Percentiles rank a stretch among this genome's conserved stretches.
These are phyloP conservation scores for Lutjanus erythropterus DNA, from an alignment of 2,113 vertebrate genomes.

Conservation along the genomic window DNA sequence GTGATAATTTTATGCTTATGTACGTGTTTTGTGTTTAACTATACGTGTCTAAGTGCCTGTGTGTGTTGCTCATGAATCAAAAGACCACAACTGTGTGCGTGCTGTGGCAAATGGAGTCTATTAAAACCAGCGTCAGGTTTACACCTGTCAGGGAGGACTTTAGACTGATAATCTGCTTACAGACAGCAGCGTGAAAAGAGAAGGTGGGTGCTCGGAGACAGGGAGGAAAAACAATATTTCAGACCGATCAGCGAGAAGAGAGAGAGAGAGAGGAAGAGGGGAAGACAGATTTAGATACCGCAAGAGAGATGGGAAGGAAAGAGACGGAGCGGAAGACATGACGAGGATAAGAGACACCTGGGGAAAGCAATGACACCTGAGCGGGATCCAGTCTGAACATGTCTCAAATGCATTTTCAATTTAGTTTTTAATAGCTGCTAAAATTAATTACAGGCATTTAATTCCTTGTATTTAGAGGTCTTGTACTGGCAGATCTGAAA, in stretches of 20 bases:
- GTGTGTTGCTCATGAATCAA: slow-evolving; percentile 4
- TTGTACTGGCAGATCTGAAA: neutral
- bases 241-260: slow-evolving; percentile 24
- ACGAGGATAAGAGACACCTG: slow-evolving; percentile 16
- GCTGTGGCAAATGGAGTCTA: slow-evolving; percentile 41
- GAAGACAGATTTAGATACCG: slow-evolving; percentile 42
- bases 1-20: neutral
- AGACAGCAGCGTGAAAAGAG: slow-evolving; percentile 47
- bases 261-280: neutral
- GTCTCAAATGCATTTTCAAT: neutral
- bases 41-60: neutral
- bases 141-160: slow-evolving; percentile 53
- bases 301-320: slow-evolving; percentile 5
- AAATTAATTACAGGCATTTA: neutral
- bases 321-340: slow-evolving; percentile 4
- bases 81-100: neutral
- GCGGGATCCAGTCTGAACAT: neutral
- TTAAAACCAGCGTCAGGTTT: slow-evolving; percentile 55
- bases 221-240: slow-evolving; percentile 46
- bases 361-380: slow-evolving; percentile 17
- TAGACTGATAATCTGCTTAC: slow-evolving; percentile 64
- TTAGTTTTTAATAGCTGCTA: neutral
- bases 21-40: slow-evolving; percentile 4
- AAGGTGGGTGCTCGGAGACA: slow-evolving; percentile 36
- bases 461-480: neutral